A percentile compares a stretch with the other conserved stretches of the same genome.
Conservation (phyloP, 53 echinoderm and acorn worm species). For the Paelopatides confundens region DNA sequence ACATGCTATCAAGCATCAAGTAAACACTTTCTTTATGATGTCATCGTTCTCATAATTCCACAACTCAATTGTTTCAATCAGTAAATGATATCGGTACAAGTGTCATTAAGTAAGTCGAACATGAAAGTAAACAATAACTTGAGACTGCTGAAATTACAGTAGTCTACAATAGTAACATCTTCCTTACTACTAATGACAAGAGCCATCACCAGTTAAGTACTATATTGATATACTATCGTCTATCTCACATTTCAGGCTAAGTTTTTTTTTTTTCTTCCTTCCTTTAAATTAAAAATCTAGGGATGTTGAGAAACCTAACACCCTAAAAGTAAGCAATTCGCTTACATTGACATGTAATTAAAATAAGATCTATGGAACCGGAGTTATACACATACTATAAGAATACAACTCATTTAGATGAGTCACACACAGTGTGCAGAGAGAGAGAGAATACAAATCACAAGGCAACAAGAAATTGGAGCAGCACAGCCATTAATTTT, state of each 20-base stretch:
- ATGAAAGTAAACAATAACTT: not conserved
- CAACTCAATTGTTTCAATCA: not conserved
- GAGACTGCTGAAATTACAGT: not conserved
- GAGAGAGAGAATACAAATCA: not conserved
- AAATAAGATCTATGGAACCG: not conserved
- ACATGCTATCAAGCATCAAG: too few relatives aligned
- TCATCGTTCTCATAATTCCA: not conserved
- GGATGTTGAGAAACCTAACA: not conserved
- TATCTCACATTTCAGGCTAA: not conserved
- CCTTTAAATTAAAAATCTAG: not conserved
- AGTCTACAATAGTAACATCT: not conserved
- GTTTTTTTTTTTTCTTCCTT: too few relatives aligned
- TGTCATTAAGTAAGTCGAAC: not conserved
- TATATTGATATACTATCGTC: not conserved
- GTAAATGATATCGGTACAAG: not conserved
- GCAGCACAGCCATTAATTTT: too few relatives aligned
- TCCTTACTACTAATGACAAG: not conserved
- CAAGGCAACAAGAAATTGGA: too few relatives aligned
- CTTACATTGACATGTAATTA: constrained; percentile 3
- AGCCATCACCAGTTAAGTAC: not conserved
- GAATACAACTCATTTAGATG: not conserved
- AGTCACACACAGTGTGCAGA: not conserved
- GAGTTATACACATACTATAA: not conserved
- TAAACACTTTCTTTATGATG: not conserved
- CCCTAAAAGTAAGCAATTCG: not conserved